Percentiles rank a stretch among this genome's conserved stretches.
phyloP scores from a whole-genome alignment of 2,113 vertebrate genomes.

The Poecilia latipinna region DNA sequence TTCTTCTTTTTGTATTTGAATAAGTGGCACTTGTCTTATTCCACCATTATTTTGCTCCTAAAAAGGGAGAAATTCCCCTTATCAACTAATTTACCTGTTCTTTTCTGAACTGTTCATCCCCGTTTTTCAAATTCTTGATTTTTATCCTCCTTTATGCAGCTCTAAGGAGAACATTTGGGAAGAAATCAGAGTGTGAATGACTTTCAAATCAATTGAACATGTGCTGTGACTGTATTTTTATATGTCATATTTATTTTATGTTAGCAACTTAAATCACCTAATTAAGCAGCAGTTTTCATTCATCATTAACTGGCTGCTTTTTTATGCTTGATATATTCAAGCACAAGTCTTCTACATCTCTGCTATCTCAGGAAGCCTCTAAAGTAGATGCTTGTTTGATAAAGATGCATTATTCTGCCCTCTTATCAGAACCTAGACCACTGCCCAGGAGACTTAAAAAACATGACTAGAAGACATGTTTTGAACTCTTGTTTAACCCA shows the following conservation, averaged over 20 bases:
- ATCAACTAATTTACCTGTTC: slow-evolving; percentile 29
- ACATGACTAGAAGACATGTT: not conserved
- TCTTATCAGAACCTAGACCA: not conserved
- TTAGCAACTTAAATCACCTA: slow-evolving; percentile 38
- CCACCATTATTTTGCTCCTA: slow-evolving; percentile 29
- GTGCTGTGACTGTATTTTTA: slow-evolving; percentile 7
- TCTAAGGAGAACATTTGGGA: slow-evolving; percentile 28
- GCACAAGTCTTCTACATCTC: slow-evolving; percentile 3
- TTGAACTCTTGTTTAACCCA: not conserved
- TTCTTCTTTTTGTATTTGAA: slow-evolving; percentile 21
- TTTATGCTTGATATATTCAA: slow-evolving; percentile 14
- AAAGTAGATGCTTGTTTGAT: not conserved
- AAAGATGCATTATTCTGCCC: not conserved
- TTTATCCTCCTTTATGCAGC: slow-evolving; percentile 14
- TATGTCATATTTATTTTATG: slow-evolving; percentile 18
- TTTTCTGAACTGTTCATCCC: slow-evolving; percentile 27
- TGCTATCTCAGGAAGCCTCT: not conserved
- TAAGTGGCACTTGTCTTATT: slow-evolving; percentile 24
- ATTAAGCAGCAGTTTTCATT: slow-evolving; percentile 66
- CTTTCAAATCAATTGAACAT: slow-evolving; percentile 30
- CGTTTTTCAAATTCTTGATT: slow-evolving; percentile 25
- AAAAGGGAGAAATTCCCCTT: slow-evolving; percentile 34
- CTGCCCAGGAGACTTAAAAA: not conserved
- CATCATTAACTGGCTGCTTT: slow-evolving; percentile 43
- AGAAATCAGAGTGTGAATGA: slow-evolving; percentile 26